Evolutionary conservation across 1,140 invertebrate genomes (phyloP).

Genomic region (Zophobas atratus): DNA sequence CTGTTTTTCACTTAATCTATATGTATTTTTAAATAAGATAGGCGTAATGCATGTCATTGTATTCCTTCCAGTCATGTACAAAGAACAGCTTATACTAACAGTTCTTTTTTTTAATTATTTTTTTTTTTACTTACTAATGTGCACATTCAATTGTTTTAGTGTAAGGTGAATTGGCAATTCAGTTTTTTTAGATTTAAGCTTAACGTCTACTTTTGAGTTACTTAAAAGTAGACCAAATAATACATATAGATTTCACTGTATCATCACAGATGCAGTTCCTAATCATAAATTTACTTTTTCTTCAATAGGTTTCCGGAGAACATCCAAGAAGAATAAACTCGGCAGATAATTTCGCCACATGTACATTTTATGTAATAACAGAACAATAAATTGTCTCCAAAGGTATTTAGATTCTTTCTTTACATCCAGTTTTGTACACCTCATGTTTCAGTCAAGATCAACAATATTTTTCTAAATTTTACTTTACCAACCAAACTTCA

Average conservation of each 20-base stretch:
- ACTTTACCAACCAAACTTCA: no score
- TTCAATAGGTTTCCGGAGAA: constrained; percentile 20
- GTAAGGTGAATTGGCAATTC: constrained; percentile 31
- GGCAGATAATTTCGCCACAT: neutral
- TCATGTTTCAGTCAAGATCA: no score
- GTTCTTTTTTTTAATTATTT: neutral
- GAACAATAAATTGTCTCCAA: no score
- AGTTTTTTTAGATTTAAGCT: constrained; percentile 25
- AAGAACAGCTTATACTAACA: constrained; percentile 36
- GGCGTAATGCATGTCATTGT: constrained; percentile 33
- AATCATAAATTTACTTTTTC: constrained; percentile 11
- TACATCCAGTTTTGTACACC: no score
- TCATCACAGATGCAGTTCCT: constrained; percentile 7
- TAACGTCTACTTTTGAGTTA: constrained; percentile 20
- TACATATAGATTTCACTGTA: constrained; percentile 35
- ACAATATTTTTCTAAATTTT: no score
- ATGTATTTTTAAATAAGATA: constrained; percentile 29
- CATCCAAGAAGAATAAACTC: constrained; percentile 2
- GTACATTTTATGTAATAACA: no score
- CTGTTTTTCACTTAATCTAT: constrained; percentile 31
- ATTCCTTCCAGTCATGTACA: constrained; percentile 27
- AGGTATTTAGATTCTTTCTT: no score
- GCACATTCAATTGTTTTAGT: constrained; percentile 35
- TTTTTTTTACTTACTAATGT: constrained; percentile 31
- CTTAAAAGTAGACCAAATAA: constrained; percentile 10